Evolutionary conservation across 2,888 invertebrate species (phyloP).

Genomic region (Arenicola marina): DNA sequence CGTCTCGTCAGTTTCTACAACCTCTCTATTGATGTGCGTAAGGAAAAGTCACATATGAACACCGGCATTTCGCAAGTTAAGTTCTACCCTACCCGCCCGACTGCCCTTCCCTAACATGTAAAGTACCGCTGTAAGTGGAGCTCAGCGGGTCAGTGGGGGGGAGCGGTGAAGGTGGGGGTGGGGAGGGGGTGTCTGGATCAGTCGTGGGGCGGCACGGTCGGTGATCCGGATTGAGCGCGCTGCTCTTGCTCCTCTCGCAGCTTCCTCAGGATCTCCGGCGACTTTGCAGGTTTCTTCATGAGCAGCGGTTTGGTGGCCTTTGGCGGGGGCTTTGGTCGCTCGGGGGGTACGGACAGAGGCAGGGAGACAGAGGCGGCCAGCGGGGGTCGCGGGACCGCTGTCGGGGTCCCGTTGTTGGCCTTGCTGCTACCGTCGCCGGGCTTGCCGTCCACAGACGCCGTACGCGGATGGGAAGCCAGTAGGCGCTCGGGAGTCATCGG

Average conservation of each 20-base stretch:
- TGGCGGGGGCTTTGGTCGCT: slow-evolving; percentile 56
- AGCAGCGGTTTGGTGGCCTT: slow-evolving; percentile 78
- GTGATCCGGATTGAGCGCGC: too few species aligned
- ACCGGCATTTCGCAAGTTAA: too few species aligned
- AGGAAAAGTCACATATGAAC: too few species aligned
- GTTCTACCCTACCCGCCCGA: too few species aligned
- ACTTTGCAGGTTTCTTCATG: slow-evolving; percentile 65
- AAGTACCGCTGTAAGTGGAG: too few species aligned
- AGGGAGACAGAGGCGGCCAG: neutral
- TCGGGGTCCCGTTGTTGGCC: neutral
- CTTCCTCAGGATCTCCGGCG: slow-evolving; percentile 21
- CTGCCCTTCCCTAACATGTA: too few species aligned
- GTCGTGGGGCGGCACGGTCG: too few species aligned
- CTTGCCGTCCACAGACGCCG: neutral
- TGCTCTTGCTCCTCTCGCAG: slow-evolving; percentile 12
- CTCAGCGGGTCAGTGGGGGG: too few species aligned
- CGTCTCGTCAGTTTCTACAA: too few species aligned
- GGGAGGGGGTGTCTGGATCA: too few species aligned
- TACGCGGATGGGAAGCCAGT: neutral
- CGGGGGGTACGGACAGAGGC: slow-evolving; percentile 30
- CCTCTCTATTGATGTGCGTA: too few species aligned
- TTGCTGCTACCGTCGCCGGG: neutral
- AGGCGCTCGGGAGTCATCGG: neutral
- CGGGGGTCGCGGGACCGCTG: neutral
- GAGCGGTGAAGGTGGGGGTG: too few species aligned